phyloP scores from a whole-genome alignment of 2,113 vertebrate species.

The Centrocercus urophasianus region DNA sequence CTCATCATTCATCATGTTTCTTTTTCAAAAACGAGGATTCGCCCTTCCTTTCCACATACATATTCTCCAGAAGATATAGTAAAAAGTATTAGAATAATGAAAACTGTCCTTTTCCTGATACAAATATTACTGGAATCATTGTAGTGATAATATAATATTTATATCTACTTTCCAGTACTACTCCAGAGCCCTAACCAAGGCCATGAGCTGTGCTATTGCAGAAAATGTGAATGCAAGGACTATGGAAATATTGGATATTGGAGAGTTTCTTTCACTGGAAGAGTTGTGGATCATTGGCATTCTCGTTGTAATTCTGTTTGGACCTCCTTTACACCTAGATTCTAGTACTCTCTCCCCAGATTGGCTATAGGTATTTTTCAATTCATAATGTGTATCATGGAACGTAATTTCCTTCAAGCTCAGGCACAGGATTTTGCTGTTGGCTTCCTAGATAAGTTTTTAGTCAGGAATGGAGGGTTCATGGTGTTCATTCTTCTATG shows the following conservation, averaged over 20 bases:
- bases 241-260: not conserved
- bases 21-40: not conserved
- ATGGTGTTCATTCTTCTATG: not conserved
- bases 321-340: not conserved
- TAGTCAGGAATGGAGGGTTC: not conserved
- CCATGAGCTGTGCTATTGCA: not conserved
- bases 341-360: not conserved
- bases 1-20: not conserved
- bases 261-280: not conserved
- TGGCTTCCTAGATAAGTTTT: not conserved
- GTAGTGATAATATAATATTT: not conserved
- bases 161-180: not conserved
- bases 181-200: not conserved
- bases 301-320: fast-evolving
- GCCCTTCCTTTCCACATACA: fast-evolving
- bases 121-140: not conserved
- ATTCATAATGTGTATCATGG: not conserved
- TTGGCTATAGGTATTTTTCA: not conserved
- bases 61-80: not conserved
- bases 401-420: not conserved
- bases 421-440: not conserved
- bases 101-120: not conserved
- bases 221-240: not conserved
- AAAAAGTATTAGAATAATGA: not conserved
- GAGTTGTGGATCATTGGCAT: not conserved